A percentile compares a stretch with the other conserved stretches of the same genome.
Evolutionary conservation across 2,113 vertebrate species (phyloP).

Genomic region (Nibea coibor): DNA sequence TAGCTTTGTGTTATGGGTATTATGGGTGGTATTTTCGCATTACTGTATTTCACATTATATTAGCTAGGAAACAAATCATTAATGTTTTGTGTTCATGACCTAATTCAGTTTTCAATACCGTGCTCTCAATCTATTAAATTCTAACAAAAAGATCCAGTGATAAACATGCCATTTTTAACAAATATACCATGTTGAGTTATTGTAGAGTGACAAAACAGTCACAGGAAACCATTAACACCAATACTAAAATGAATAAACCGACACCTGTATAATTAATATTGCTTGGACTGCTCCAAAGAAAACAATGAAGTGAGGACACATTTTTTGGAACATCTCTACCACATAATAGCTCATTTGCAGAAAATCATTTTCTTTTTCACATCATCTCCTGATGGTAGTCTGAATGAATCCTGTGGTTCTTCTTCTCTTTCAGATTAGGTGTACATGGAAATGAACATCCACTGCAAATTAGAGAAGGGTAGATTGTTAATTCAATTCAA

Average conservation of each 20-base stretch:
- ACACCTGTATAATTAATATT: too few relatives aligned
- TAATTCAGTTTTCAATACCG: not conserved
- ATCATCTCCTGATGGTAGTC: not conserved
- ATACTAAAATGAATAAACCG: too few relatives aligned
- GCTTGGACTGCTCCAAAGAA: too few relatives aligned
- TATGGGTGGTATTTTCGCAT: not conserved
- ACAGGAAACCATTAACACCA: not conserved
- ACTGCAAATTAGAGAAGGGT: constrained; percentile 59
- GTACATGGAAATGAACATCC: constrained; percentile 73
- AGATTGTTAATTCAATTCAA: not conserved
- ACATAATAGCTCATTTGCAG: not conserved
- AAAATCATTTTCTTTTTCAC: not conserved
- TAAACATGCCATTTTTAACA: not conserved
- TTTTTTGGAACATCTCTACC: not conserved
- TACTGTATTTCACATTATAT: not conserved
- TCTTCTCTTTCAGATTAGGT: constrained; percentile 42
- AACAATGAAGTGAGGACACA: not conserved
- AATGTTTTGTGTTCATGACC: not conserved
- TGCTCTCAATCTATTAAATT: not conserved
- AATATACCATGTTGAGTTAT: not conserved
- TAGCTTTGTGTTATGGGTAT: not conserved
- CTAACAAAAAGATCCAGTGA: not conserved
- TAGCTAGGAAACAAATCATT: not conserved
- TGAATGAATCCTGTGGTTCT: not conserved
- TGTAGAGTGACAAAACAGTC: not conserved